These are phyloP conservation scores for Drosophila cyrtoloma DNA, from an alignment of 2,888 invertebrate genomes.

Conservation along the genomic window DNA sequence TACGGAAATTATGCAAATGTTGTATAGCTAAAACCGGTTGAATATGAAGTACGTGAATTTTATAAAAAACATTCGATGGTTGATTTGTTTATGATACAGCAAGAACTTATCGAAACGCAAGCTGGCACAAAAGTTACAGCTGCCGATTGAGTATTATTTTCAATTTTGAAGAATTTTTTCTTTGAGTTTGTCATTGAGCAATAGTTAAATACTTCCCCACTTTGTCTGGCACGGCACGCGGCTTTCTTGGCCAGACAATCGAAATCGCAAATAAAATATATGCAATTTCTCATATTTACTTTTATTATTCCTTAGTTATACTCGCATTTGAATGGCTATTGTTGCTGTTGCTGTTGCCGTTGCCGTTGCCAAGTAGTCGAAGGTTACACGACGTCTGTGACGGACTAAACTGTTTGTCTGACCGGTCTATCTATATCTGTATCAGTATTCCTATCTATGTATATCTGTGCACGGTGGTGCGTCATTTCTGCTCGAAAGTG, in stretches of 20 bases:
- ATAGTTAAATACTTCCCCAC: neutral
- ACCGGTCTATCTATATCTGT: slow-evolving; percentile 32
- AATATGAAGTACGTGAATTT: slow-evolving; percentile 23
- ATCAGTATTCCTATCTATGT: slow-evolving; percentile 6
- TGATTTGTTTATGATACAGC: neutral
- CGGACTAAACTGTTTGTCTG: slow-evolving; percentile 57
- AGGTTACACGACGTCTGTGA: slow-evolving; percentile 64
- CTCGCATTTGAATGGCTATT: slow-evolving; percentile 17
- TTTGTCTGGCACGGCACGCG: neutral
- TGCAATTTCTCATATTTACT: slow-evolving; percentile 74
- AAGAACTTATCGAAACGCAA: slow-evolving; percentile 28
- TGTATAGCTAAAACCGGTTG: neutral
- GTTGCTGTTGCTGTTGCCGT: slow-evolving; percentile 10
- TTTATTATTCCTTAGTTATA: slow-evolving; percentile 50
- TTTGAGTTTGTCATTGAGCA: slow-evolving; percentile 40
- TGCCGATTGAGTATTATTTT: slow-evolving; percentile 40
- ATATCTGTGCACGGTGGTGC: slow-evolving; percentile 23
- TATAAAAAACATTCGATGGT: slow-evolving; percentile 19
- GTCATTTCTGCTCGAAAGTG: slow-evolving; percentile 28
- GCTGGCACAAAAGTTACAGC: slow-evolving; percentile 29
- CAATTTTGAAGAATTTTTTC: slow-evolving; percentile 1
- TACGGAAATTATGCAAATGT: slow-evolving; percentile 11
- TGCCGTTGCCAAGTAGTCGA: slow-evolving; percentile 56
- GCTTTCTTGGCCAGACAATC: slow-evolving; percentile 64
- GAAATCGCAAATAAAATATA: slow-evolving; percentile 56